A percentile compares a stretch with the other conserved stretches of the same genome.
Evolutionary conservation across 2,888 invertebrate genomes (phyloP).

Genomic region (Eupithecia subumbrata): DNA sequence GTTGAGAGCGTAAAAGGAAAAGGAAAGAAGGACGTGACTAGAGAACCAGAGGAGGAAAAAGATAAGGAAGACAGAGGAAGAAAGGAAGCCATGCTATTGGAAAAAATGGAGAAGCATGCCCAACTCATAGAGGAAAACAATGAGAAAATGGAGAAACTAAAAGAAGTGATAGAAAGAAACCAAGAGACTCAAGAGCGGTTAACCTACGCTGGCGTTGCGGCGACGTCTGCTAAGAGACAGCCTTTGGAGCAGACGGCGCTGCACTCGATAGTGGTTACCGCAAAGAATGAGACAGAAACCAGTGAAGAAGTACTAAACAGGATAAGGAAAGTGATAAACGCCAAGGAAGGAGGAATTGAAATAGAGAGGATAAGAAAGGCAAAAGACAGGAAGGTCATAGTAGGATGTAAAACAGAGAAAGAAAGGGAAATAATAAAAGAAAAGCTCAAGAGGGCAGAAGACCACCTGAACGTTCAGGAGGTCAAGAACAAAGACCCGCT

Average conservation of each 20-base stretch:
- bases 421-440: slow-evolving; percentile 28
- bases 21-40: too few species aligned
- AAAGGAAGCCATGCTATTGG: too few species aligned
- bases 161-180: neutral
- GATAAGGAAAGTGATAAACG: slow-evolving; percentile 27
- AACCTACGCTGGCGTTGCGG: slow-evolving; percentile 22
- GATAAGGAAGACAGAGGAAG: neutral
- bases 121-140: neutral
- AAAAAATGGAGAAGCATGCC: neutral
- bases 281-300: slow-evolving; percentile 24
- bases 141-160: too few species aligned
- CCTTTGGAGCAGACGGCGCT: slow-evolving; percentile 18
- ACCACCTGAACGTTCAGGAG: slow-evolving; percentile 27
- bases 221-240: neutral
- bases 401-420: slow-evolving; percentile 25
- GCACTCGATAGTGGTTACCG: slow-evolving; percentile 30
- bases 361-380: slow-evolving; percentile 35
- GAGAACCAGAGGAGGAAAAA: neutral
- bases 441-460: slow-evolving; percentile 6
- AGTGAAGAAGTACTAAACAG: slow-evolving; percentile 27
- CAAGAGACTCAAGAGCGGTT: too few species aligned
- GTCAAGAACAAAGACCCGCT: slow-evolving; percentile 35
- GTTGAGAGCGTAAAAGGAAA: too few species aligned
- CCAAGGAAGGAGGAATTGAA: slow-evolving; percentile 26
- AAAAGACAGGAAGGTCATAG: slow-evolving; percentile 29